Percentiles rank a stretch among this genome's conserved stretches.
phyloP scores from a whole-genome alignment of 1,140 invertebrate species.

The Drosophila aff. region DNA sequence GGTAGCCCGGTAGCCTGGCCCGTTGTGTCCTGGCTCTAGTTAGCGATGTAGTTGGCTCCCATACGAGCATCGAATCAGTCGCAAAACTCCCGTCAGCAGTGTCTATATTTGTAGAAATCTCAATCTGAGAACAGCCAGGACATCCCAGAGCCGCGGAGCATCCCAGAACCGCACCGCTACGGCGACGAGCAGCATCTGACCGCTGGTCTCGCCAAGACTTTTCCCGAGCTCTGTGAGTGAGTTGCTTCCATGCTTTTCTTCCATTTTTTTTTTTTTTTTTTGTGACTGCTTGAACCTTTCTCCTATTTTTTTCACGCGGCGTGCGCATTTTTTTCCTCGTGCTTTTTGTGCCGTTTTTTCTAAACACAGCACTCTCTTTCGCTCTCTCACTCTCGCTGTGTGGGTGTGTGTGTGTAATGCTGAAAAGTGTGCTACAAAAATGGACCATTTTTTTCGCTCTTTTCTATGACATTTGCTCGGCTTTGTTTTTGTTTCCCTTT shows the following conservation, averaged over 20 bases:
- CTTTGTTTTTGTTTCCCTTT: slow-evolving; percentile 37
- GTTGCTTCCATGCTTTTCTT: slow-evolving; percentile 24
- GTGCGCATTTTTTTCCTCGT: slow-evolving; percentile 60
- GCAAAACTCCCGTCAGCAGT: slow-evolving; percentile 32
- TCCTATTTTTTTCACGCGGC: slow-evolving; percentile 30
- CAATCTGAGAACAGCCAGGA: not conserved
- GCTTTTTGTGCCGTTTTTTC: slow-evolving; percentile 81
- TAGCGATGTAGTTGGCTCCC: slow-evolving; percentile 64
- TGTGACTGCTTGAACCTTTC: slow-evolving; percentile 2
- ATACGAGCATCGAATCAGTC: slow-evolving; percentile 70
- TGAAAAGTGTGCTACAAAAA: slow-evolving; percentile 67
- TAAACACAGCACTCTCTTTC: slow-evolving; percentile 50
- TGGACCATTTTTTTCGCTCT: slow-evolving; percentile 21
- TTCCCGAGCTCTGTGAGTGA: slow-evolving; percentile 34
- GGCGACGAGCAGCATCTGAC: slow-evolving; percentile 32
- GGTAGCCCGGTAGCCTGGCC: slow-evolving; percentile 20
- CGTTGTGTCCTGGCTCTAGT: slow-evolving; percentile 25
- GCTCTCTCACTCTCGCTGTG: not conserved
- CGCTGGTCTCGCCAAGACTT: slow-evolving; percentile 21
- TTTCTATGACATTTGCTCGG: slow-evolving; percentile 30
- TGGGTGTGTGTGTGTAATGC: slow-evolving; percentile 4
- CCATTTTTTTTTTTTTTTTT: slow-evolving; percentile 20
- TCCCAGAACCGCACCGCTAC: slow-evolving; percentile 29
- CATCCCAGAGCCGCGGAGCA: not conserved
- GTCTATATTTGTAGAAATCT: not conserved